These are phyloP conservation scores for Rhyacichthys aspro DNA, from an alignment of 2,797 vertebrate genomes.

Conservation along the genomic window DNA sequence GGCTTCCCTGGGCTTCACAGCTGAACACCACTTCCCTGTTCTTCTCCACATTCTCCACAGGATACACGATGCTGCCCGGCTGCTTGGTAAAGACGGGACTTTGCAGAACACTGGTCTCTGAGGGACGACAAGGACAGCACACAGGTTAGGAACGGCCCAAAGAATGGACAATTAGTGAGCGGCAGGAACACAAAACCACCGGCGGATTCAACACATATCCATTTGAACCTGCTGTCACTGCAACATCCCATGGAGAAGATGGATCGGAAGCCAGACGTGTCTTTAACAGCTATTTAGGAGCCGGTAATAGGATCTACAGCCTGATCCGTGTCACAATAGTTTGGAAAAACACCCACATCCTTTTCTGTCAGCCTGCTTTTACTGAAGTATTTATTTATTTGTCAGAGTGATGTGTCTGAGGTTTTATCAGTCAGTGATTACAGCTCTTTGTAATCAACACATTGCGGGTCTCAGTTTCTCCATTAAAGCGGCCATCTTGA, in stretches of 20 bases:
- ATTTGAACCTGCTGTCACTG: constrained; percentile 66
- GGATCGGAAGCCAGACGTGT: constrained; percentile 57
- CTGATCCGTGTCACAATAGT: constrained; percentile 65
- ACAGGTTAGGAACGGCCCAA: too few species aligned
- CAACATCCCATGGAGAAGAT: constrained; percentile 34
- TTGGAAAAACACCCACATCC: constrained; percentile 54
- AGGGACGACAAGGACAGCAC: constrained; percentile 43
- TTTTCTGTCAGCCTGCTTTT: constrained; percentile 54
- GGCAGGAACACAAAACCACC: constrained; percentile 64
- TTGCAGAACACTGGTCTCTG: constrained; percentile 85
- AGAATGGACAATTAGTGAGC: constrained; percentile 68
- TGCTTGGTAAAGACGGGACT: constrained; percentile 92
- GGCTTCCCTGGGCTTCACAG: constrained; percentile 92
- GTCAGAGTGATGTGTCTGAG: constrained; percentile 43
- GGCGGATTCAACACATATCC: constrained; percentile 70
- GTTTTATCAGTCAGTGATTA: constrained; percentile 53
- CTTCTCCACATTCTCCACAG: constrained; percentile 89
- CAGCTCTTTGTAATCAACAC: constrained; percentile 44
- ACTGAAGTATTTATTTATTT: constrained; percentile 43
- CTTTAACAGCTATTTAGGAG: constrained; percentile 63
- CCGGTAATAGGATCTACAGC: constrained; percentile 62
- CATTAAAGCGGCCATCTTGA: constrained; percentile 20
- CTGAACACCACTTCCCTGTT: constrained; percentile 92
- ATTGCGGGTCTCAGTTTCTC: constrained; percentile 50
- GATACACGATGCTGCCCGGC: constrained; percentile 90